These are phyloP conservation scores for Ormyrus thymus DNA, from an alignment of 2,888 invertebrate species.

Conservation along the genomic window DNA sequence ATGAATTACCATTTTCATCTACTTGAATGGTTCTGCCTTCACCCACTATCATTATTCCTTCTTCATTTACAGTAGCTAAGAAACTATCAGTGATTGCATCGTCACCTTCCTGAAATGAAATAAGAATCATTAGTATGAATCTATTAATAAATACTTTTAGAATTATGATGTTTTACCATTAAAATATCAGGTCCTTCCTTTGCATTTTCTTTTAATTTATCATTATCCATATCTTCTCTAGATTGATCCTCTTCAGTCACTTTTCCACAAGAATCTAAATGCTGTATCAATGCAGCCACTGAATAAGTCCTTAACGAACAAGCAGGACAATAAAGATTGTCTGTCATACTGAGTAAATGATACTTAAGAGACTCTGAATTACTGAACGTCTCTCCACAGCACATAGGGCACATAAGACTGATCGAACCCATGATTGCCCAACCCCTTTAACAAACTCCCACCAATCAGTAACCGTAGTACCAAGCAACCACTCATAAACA, in stretches of 20 bases:
- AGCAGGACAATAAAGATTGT: slow-evolving; percentile 79
- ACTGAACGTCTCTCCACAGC: slow-evolving; percentile 80
- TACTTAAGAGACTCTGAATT: slow-evolving; percentile 77
- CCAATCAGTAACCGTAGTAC: neutral
- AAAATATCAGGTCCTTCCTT: slow-evolving; percentile 58
- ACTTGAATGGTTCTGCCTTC: slow-evolving; percentile 66
- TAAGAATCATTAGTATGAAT: slow-evolving; percentile 15
- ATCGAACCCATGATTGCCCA: slow-evolving; percentile 76
- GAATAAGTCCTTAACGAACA: slow-evolving; percentile 78
- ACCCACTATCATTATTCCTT: slow-evolving; percentile 68
- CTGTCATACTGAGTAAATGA: slow-evolving; percentile 77
- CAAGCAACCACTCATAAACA: neutral
- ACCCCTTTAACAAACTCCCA: neutral
- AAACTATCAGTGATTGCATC: slow-evolving; percentile 60
- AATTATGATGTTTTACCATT: slow-evolving; percentile 48
- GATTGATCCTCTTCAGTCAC: slow-evolving; percentile 48
- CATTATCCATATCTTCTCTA: neutral
- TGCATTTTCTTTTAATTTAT: slow-evolving; percentile 46
- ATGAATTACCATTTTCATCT: slow-evolving; percentile 67
- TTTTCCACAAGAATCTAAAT: slow-evolving; percentile 75
- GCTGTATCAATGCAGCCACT: slow-evolving; percentile 78
- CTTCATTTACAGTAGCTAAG: slow-evolving; percentile 66
- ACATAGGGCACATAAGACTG: slow-evolving; percentile 79
- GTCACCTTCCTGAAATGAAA: slow-evolving; percentile 57
- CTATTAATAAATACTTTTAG: slow-evolving; percentile 26